phyloP scores from a whole-genome alignment of 2,888 invertebrate genomes.

The Drosophila paranaensis region DNA sequence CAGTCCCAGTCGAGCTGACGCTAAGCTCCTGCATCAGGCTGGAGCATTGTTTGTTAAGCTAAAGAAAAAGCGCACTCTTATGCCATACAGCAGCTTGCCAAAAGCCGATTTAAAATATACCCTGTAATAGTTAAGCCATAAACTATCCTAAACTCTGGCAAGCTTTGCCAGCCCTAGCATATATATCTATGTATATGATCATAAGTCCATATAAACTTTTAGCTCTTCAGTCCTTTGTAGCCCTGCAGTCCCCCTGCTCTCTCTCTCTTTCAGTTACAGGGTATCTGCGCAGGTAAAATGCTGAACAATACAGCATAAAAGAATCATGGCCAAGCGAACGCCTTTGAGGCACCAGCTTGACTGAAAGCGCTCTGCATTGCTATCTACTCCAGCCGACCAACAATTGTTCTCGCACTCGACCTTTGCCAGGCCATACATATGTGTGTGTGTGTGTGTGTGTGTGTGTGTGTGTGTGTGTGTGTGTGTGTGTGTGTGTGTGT shows the following conservation, averaged over 20 bases:
- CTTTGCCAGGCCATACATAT: conserved; percentile 14
- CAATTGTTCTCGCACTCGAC: conserved; percentile 30
- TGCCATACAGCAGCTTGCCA: background rate
- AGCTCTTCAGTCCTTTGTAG: no score
- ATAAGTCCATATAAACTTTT: no score
- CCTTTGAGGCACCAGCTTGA: conserved; percentile 22
- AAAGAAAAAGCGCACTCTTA: conserved; percentile 15
- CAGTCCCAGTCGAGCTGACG: conserved; percentile 13
- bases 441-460: background rate
- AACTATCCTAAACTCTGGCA: no score
- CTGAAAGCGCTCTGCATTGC: conserved; percentile 7
- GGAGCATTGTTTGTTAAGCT: conserved; percentile 15
- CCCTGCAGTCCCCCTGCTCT: no score
- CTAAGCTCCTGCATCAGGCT: conserved; percentile 13
- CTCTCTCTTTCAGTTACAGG: background rate
- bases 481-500: conserved; percentile 10
- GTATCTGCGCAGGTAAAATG: conserved; percentile 7
- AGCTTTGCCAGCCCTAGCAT: no score
- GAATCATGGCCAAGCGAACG: conserved; percentile 20
- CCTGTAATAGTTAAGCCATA: background rate
- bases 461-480: background rate
- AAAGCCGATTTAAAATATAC: background rate
- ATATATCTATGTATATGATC: no score
- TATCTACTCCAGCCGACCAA: conserved; percentile 11
- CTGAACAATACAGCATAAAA: conserved; percentile 23